Evolutionary conservation across 1,140 invertebrate species (phyloP), one percentile per base, ranked within the genome.

Genomic region (Drosophila azteca): DNA sequence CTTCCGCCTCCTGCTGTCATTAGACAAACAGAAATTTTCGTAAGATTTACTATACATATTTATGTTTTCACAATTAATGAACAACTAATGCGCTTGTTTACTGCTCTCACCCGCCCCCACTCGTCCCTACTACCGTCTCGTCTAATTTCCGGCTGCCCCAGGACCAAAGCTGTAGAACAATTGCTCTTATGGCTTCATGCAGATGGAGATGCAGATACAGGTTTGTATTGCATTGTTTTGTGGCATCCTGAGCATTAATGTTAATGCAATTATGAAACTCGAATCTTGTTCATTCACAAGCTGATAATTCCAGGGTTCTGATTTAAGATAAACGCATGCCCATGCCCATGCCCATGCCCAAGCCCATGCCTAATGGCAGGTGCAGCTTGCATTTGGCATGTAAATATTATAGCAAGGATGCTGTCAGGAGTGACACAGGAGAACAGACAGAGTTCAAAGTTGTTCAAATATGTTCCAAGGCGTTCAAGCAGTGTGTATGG

Each of bases 51-150:
- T 55, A 48, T 57, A 50, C 69, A 50, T 53, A 53, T 69, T 69
- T 70, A 70, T 69, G 65, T 69, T 69, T 70, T 57, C 49, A 48
- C 76, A 83, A 83, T 82, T 83, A 83, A 82, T 79, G 75, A 79
- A 71, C 79, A 82, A 64, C 64, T 74, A 82, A 78, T 81, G 50
- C 57, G 26, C 54, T 67, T 80, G 77, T 75, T 67, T 69, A 69
- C 67, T 9, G 15, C 65, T 53, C 67, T 31, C 51, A 49, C 22
- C 17, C 51, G 7, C 39, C 4, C 3, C 17, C 51, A 8, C 39
- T 2, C 3, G 15, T n/a, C 11, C 29, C 24, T 20, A 3, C 24
- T 13, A 5, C 29, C 17, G 11, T 8, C 2, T 15, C n/a, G 35
- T 58, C 64, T 52, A 69, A 69, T 69, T 68, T 69, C 66, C 66